Base-by-base conservation (phyloP, 2,797 vertebrate genomes). In the Danio albolineatus region DNA sequence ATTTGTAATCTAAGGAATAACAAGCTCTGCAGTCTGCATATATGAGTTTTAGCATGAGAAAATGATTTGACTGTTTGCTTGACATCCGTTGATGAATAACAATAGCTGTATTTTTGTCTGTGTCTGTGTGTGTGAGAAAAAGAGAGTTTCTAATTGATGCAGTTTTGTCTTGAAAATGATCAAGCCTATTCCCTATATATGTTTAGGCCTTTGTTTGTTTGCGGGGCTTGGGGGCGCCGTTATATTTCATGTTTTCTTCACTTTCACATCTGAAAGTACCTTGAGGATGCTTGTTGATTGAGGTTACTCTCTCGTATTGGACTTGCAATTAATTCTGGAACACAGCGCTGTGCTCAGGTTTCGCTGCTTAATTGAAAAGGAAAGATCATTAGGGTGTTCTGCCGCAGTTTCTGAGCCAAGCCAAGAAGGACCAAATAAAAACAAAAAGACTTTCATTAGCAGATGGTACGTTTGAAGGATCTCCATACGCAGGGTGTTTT, bases 311-410 rank as follows among this genome's bases (percentile, higher is more conserved):
- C 76, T 82, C 61, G n/a, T 79, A 80, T 69, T 82, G 76, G 28
- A 75, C 56, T 78, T 77, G 16, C 81, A 85, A 86, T 85, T 88
- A 82, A 71, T 70, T 79, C 74, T 57, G 71, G 62, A 82, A 78
- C 62, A 82, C 61, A 60, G 54, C 12, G 56, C 66, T 70, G 46
- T n/a, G 43, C 39, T 76, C 46, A 6, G 53, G 57, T 71, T 73
- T 48, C 16, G 39, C 66, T 60, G 64, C 82, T 56, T 88, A 85
- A 88, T 88, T 88, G 80, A 85, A 85, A 86, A 83, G 65, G 71
- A 67, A 84, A 80, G 76, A 80, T 78, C 77, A 85, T 84, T 81
- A 83, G 62, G 70, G 64, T 85, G 72, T 72, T 82, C 70, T 73
- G 73, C 62, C 51, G 71, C 46, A 56, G 82, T 39, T 9, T 57